phyloP scores from a whole-genome alignment of 2,113 vertebrate species.

The Camelus bactrianus region DNA sequence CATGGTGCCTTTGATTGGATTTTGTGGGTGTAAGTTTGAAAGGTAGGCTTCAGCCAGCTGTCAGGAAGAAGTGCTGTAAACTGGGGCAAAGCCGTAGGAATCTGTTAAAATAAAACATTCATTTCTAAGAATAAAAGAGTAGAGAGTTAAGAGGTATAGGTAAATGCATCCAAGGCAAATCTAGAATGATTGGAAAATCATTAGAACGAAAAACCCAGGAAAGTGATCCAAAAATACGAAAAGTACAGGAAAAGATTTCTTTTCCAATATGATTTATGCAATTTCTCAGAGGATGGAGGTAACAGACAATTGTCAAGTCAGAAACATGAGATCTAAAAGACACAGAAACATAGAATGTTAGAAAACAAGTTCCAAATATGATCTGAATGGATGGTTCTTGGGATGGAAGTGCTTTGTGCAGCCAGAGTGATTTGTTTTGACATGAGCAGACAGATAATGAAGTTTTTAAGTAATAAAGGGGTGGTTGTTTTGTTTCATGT shows the following conservation, averaged over 20 bases:
- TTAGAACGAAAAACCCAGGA: background rate
- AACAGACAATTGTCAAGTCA: background rate
- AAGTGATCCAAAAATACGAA: background rate
- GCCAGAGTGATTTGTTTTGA: background rate
- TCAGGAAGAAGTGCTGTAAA: background rate
- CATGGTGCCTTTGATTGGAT: background rate
- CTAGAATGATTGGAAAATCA: background rate
- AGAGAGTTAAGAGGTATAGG: background rate
- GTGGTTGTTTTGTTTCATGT: background rate
- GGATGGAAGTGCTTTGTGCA: background rate
- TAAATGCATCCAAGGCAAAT: constrained; percentile 35
- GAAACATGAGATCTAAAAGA: background rate
- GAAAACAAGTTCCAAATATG: background rate
- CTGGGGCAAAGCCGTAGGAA: background rate
- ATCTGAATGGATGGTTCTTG: background rate
- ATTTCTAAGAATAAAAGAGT: constrained; percentile 16
- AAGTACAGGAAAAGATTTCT: background rate
- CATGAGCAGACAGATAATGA: background rate
- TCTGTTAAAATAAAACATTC: background rate
- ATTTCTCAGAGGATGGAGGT: background rate
- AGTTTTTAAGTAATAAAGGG: background rate
- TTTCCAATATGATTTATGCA: background rate
- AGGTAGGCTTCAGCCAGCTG: background rate
- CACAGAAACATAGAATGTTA: background rate
- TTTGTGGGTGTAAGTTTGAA: background rate